phyloP scores from a whole-genome alignment of 1,140 invertebrate genomes.

The Hypsibius dujardini region DNA sequence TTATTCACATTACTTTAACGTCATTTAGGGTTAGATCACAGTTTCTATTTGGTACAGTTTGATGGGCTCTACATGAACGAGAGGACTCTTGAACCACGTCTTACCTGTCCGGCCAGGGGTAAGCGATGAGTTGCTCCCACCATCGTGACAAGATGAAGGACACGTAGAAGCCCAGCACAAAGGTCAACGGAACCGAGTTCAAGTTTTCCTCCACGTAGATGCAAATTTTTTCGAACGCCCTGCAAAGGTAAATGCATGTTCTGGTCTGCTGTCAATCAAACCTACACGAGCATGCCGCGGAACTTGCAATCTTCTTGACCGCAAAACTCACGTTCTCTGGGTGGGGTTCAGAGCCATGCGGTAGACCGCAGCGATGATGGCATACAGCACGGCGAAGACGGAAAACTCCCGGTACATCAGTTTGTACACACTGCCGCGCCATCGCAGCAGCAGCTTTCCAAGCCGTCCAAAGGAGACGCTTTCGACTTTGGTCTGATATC shows the following conservation, averaged over 20 bases:
- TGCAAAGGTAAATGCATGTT: constrained; percentile 23
- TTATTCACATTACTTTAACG: not conserved
- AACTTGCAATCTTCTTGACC: not conserved
- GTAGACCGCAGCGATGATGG: constrained; percentile 24
- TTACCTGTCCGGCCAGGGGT: constrained; percentile 56
- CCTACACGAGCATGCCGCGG: not conserved
- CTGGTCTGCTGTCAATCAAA: not conserved
- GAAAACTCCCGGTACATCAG: constrained; percentile 29
- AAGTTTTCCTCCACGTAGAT: constrained; percentile 31
- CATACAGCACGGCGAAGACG: constrained; percentile 26
- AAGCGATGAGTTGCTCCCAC: constrained; percentile 37
- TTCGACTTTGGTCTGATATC: not conserved
- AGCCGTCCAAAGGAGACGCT: constrained; percentile 21
- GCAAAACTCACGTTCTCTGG: constrained; percentile 25
- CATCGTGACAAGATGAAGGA: constrained; percentile 33
- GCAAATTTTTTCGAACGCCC: constrained; percentile 31
- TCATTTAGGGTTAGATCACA: not conserved
- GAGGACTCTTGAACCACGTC: constrained; percentile 22
- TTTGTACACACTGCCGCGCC: constrained; percentile 28
- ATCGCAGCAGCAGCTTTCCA: constrained; percentile 24
- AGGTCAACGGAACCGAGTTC: constrained; percentile 32
- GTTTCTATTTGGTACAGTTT: too few relatives aligned
- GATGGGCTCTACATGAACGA: not conserved
- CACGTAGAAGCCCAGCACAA: constrained; percentile 35
- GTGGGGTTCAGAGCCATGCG: constrained; percentile 23